Evolutionary conservation across 2,113 vertebrate genomes (phyloP), one percentile per base, ranked within the genome.

Genomic region (Riparia riparia): DNA sequence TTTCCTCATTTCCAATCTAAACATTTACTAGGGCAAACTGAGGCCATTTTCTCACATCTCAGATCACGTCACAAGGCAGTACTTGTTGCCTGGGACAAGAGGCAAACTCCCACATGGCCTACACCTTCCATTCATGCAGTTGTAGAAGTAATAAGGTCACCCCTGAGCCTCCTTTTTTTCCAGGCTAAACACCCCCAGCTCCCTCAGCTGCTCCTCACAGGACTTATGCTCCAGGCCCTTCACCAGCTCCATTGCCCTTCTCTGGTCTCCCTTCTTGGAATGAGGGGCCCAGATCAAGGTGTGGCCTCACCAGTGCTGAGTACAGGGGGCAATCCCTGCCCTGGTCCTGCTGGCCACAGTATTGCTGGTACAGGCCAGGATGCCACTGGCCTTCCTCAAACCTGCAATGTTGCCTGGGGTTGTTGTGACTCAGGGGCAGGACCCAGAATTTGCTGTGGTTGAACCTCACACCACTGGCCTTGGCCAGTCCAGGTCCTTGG

Each of bases 171-270:
- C 51, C 26, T 51, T 39, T 39, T 82, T 39, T 22, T 66, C 12
- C 44, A 32, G 21, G 2, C 10, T 37, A 20, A 81, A 58, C 12
- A 73, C 1, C 12, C 12, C 3, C 31, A 89, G 4, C 21, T 51
- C 28, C 22, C 16, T 73, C 18, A 37, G 17, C 20, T 1, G 0
- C 9, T 56, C 31, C 29, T 56, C 17, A 10, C 1, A 39, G 13
- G 15, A 14, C 34, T 42, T 25, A 20, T 31, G 20, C 14, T 64
- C 34, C 17, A 42, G 42, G 24, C 0, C 34, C 34, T 56, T 72
- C 34, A 0, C 17, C 17, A 64, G 25, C 13, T 50, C 14, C 17
- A 9, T 2, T 57, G 20, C 17, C 4, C 32, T 88, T 50, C 34
- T 37, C 25, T 71, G 50, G 20, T 31, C 17, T 5, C 2, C 5